Evolutionary conservation across 2,888 invertebrate species (phyloP).

Genomic region (Dione juno): DNA sequence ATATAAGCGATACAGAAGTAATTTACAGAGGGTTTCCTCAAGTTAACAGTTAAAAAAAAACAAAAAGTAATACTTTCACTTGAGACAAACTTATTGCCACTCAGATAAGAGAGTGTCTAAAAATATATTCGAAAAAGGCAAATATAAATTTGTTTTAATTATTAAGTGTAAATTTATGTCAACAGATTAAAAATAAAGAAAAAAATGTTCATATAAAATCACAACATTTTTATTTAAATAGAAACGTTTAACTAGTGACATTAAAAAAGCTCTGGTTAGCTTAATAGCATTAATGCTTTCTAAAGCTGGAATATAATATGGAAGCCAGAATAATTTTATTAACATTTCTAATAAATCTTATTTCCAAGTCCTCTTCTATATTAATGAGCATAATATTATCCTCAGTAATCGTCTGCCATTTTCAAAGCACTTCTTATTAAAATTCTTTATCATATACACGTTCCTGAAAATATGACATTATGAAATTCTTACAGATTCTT

Average conservation of each 20-base stretch:
- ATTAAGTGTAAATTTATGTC: too few relatives aligned
- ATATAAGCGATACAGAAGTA: neutral
- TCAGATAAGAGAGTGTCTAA: too few relatives aligned
- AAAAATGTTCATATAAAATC: neutral
- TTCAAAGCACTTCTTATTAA: constrained; percentile 15
- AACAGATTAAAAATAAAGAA: too few relatives aligned
- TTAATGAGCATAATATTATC: constrained; percentile 13
- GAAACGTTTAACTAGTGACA: neutral
- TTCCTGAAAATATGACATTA: constrained; percentile 9
- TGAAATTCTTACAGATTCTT: constrained; percentile 23
- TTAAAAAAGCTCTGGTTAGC: neutral
- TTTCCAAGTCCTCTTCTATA: constrained; percentile 4
- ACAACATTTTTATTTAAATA: neutral
- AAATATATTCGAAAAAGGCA: too few relatives aligned
- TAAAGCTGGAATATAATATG: neutral
- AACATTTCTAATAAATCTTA: constrained; percentile 8
- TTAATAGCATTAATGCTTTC: neutral
- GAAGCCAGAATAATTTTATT: neutral
- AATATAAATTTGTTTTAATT: too few relatives aligned
- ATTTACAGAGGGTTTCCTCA: neutral
- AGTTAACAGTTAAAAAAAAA: too few relatives aligned
- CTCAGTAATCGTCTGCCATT: neutral
- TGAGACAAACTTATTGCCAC: too few relatives aligned
- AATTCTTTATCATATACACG: constrained; percentile 22
- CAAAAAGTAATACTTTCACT: neutral